These are phyloP conservation scores for Plagodis dolabraria DNA, from an alignment of 2,888 invertebrate genomes.

Conservation along the genomic window DNA sequence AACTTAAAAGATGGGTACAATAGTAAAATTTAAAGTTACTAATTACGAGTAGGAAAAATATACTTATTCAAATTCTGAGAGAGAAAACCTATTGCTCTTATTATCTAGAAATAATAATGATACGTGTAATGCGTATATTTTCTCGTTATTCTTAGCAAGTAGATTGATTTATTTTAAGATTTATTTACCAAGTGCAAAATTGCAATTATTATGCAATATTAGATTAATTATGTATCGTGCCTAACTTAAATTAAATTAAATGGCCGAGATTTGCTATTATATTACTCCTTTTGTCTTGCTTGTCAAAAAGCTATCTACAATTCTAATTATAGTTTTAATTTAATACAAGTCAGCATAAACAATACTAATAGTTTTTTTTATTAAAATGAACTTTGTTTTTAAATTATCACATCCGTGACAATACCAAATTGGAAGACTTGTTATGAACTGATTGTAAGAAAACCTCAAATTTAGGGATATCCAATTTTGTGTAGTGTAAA, in stretches of 20 bases:
- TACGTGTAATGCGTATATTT: constrained; percentile 31
- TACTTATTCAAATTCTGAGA: constrained; percentile 44
- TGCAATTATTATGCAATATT: constrained; percentile 23
- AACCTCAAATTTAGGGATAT: constrained; percentile 45
- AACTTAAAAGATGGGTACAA: constrained; percentile 18
- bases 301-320: constrained; percentile 11
- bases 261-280: constrained; percentile 20
- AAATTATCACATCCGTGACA: constrained; percentile 51
- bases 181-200: constrained; percentile 14
- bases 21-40: constrained; percentile 17
- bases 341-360: neutral
- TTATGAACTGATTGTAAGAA: constrained; percentile 59
- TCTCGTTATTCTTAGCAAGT: constrained; percentile 24
- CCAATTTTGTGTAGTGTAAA: constrained; percentile 63
- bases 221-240: constrained; percentile 25
- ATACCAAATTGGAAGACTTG: constrained; percentile 59
- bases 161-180: constrained; percentile 18
- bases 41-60: constrained; percentile 12
- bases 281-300: constrained; percentile 4
- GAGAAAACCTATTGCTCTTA: constrained; percentile 52
- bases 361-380: constrained; percentile 14
- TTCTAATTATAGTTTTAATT: neutral
- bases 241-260: constrained; percentile 30
- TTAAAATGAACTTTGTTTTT: constrained; percentile 26
- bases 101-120: constrained; percentile 45